A percentile compares a stretch with the other conserved stretches of the same genome.
Evolutionary conservation across 2,888 invertebrate genomes (phyloP).

Genomic region (Eilema depressum): DNA sequence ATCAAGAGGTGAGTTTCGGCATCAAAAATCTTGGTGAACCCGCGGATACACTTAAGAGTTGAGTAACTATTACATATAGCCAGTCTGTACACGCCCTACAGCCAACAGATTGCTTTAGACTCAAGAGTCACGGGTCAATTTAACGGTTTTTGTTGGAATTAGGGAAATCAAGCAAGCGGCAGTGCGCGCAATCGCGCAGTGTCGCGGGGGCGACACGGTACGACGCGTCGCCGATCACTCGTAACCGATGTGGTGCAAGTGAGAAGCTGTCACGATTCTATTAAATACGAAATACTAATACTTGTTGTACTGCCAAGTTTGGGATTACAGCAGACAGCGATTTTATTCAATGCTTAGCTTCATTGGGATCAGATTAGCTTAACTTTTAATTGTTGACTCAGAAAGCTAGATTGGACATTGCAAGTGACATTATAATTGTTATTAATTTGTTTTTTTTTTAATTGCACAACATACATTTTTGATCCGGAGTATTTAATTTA

Average conservation of each 20-base stretch:
- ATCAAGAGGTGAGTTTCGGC: too few species aligned
- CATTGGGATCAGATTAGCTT: too few species aligned
- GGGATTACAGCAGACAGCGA: not conserved
- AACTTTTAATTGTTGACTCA: too few species aligned
- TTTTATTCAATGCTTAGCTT: too few species aligned
- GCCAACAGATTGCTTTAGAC: slow-evolving; percentile 27
- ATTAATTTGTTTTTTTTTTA: too few species aligned
- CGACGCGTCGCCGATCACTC: slow-evolving; percentile 63
- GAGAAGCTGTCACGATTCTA: not conserved
- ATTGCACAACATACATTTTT: too few species aligned
- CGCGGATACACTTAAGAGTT: too few species aligned
- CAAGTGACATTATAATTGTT: too few species aligned
- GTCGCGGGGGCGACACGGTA: slow-evolving; percentile 67
- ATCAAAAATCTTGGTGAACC: too few species aligned
- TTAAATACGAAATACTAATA: not conserved
- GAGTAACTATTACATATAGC: too few species aligned
- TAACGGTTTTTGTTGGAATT: slow-evolving; percentile 60
- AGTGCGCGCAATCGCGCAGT: slow-evolving; percentile 58
- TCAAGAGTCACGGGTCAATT: slow-evolving; percentile 50
- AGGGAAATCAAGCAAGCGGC: slow-evolving; percentile 51
- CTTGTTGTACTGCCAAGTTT: not conserved
- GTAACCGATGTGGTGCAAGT: slow-evolving; percentile 53
- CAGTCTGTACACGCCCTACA: slow-evolving; percentile 6
- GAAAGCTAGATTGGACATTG: too few species aligned
- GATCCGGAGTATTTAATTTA: too few species aligned